Percentiles rank a stretch among this genome's conserved stretches.
These are phyloP conservation scores for Tetragnatha montana DNA, from an alignment of 2,888 invertebrate species.

Conservation along the genomic window DNA sequence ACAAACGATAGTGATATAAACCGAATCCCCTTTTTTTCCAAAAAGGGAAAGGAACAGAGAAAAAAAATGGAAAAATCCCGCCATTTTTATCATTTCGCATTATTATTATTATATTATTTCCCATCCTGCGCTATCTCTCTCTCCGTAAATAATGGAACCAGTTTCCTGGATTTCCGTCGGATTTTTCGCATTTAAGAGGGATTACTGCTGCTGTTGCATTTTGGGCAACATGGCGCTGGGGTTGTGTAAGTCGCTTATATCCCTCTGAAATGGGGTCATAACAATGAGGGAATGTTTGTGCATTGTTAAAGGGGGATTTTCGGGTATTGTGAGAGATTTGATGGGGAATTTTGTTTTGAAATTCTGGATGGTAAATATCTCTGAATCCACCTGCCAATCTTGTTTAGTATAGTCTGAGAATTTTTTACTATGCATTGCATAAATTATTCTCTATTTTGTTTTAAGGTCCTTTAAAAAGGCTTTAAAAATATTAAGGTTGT, in stretches of 20 bases:
- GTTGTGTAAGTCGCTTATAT: constrained; percentile 8
- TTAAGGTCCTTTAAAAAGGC: no score
- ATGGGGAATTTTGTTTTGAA: constrained; percentile 2
- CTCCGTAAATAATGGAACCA: constrained; percentile 4
- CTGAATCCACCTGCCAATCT: neutral
- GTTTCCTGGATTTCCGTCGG: constrained; percentile 25
- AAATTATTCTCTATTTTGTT: no score
- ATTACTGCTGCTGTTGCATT: constrained; percentile 10
- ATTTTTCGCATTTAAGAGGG: constrained; percentile 10
- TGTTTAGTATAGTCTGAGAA: neutral
- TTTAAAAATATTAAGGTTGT: no score
- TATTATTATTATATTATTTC: no score
- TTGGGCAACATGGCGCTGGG: constrained; percentile 6
- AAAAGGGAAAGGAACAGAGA: neutral
- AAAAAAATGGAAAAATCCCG: neutral
- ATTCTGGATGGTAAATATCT: neutral
- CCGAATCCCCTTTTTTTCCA: neutral
- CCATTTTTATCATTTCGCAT: no score
- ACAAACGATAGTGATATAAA: constrained; percentile 18
- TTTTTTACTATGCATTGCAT: neutral
- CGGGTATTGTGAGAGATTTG: neutral
- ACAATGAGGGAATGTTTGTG: constrained; percentile 1
- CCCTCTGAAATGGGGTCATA: constrained; percentile 9
- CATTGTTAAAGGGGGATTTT: constrained; percentile 21
- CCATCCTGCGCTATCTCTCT: neutral